Percentiles rank a stretch among this genome's conserved stretches.
Conservation (phyloP, 2,797 vertebrate species). For the Cossypha dichroa region DNA sequence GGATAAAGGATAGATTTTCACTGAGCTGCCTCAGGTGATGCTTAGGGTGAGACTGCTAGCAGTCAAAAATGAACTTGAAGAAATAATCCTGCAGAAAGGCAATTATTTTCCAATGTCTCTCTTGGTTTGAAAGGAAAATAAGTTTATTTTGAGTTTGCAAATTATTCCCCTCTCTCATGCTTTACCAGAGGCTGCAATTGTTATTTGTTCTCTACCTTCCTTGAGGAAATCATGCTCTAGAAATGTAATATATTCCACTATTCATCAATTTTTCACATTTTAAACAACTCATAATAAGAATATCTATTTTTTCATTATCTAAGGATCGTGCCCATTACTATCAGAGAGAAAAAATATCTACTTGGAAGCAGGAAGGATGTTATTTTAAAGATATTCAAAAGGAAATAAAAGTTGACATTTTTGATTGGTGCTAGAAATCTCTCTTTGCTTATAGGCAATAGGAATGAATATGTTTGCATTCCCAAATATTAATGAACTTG, state of each 20-base stretch:
- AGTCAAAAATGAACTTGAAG: not conserved
- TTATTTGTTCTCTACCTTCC: not conserved
- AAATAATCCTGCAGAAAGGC: not conserved
- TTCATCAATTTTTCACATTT: not conserved
- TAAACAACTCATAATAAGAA: not conserved
- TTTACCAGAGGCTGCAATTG: not conserved
- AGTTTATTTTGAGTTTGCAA: not conserved
- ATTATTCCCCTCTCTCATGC: not conserved
- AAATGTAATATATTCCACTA: not conserved
- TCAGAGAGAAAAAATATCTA: not conserved
- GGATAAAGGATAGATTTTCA: not conserved
- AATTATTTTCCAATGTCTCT: not conserved
- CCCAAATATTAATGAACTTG: not conserved
- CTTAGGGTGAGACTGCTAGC: not conserved
- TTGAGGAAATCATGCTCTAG: not conserved
- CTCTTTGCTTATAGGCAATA: not conserved
- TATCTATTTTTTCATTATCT: not conserved
- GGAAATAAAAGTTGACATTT: not conserved
- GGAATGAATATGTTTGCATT: not conserved
- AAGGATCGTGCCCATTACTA: not conserved
- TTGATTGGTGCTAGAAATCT: not conserved
- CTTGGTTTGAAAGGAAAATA: not conserved
- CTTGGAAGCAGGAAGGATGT: not conserved
- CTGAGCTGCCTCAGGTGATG: rapidly evolving
- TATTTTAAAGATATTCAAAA: not conserved